A percentile compares a stretch with the other conserved stretches of the same genome.
phyloP scores from a whole-genome alignment of 2,888 invertebrate genomes.

The Ormyrus pomaceus region DNA sequence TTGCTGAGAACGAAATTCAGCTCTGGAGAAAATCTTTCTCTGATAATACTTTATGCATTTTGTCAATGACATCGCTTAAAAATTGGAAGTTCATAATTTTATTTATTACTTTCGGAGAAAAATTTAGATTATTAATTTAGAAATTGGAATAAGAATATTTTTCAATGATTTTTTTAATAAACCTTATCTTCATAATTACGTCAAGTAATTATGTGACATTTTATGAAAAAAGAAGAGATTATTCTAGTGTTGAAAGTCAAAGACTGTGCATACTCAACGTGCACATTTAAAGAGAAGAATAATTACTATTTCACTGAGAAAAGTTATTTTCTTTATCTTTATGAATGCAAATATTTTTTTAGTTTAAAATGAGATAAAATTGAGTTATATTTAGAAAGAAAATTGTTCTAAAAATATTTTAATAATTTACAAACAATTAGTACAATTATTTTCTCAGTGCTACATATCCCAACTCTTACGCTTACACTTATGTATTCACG shows the following conservation, averaged over 20 bases:
- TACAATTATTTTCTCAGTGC: constrained; percentile 19
- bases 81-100: not conserved
- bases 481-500: not conserved
- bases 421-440: not conserved
- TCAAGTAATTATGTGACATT: too few species aligned
- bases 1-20: constrained; percentile 45
- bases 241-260: not conserved
- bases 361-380: not conserved
- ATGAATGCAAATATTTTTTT: not conserved
- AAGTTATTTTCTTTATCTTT: not conserved
- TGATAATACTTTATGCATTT: constrained; percentile 12
- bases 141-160: too few species aligned
- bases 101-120: not conserved
- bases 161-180: not conserved
- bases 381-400: not conserved
- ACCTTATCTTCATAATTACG: too few species aligned
- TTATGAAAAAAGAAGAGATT: too few species aligned
- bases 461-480: not conserved
- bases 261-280: not conserved
- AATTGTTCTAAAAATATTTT: constrained; percentile 2
- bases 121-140: not conserved
- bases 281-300: not conserved
- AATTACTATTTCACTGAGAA: not conserved
- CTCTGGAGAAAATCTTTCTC: constrained; percentile 31
- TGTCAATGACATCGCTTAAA: constrained; percentile 1